These are phyloP conservation scores for Colossoma macropomum DNA, from an alignment of 2,113 vertebrate species.

Conservation along the genomic window DNA sequence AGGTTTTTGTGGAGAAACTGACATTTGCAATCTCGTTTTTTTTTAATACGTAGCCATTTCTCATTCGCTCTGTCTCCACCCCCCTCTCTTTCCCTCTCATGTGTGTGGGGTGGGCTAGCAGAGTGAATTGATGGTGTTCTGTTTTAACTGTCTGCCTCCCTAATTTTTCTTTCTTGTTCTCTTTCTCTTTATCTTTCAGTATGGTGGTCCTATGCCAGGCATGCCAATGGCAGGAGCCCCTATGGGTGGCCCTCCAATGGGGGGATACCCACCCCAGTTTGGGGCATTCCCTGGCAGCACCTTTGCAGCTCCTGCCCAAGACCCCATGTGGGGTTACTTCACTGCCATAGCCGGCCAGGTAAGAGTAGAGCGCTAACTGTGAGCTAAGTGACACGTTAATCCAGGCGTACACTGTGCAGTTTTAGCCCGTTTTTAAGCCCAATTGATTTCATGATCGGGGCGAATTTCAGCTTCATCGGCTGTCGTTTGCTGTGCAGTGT, in stretches of 20 bases:
- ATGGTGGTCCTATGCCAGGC: conserved; percentile 72
- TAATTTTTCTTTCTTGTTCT: neutral
- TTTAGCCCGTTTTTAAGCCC: too few species aligned
- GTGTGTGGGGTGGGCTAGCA: conserved; percentile 69
- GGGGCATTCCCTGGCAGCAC: conserved; percentile 68
- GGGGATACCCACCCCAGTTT: conserved; percentile 60
- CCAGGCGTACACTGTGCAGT: too few species aligned
- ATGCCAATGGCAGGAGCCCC: conserved; percentile 58
- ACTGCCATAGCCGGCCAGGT: conserved; percentile 86
- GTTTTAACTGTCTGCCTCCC: neutral
- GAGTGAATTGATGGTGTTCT: too few species aligned
- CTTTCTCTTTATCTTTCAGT: conserved; percentile 50
- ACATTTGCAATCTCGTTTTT: conserved; percentile 23
- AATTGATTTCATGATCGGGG: too few species aligned
- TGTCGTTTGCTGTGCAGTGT: too few species aligned
- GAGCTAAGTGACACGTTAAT: neutral
- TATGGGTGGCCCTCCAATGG: conserved; percentile 55
- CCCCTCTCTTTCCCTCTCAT: conserved; percentile 34
- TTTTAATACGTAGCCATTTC: neutral
- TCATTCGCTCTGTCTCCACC: neutral
- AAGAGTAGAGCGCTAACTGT: neutral
- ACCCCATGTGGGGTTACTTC: conserved; percentile 86
- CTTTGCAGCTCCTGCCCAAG: conserved; percentile 73
- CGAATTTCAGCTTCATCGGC: too few species aligned
- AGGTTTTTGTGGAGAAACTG: neutral